Percentiles rank a stretch among this genome's conserved stretches.
Evolutionary conservation across 1,140 invertebrate species (phyloP).

Genomic region (Drosophila bocqueti): DNA sequence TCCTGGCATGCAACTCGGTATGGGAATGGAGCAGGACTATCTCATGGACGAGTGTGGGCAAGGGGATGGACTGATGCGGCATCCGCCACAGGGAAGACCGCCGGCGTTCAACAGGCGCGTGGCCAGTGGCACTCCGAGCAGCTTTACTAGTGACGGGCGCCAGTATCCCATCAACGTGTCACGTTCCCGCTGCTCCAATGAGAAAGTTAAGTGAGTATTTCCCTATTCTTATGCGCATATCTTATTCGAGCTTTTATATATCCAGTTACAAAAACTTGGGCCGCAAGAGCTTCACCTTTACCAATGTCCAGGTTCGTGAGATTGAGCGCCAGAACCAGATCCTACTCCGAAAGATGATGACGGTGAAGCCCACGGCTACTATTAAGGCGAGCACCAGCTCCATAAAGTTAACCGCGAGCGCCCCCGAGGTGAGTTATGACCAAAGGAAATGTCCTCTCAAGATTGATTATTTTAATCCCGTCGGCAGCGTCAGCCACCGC

Average conservation of each 20-base stretch:
- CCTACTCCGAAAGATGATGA: slow-evolving; percentile 77
- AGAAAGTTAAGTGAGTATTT: slow-evolving; percentile 66
- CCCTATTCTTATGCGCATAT: not conserved
- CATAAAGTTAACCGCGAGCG: slow-evolving; percentile 35
- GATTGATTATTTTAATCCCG: not conserved
- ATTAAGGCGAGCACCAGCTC: slow-evolving; percentile 55
- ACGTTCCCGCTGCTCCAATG: slow-evolving; percentile 58
- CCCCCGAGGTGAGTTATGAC: slow-evolving; percentile 20
- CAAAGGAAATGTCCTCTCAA: not conserved
- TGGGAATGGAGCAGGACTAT: slow-evolving; percentile 5
- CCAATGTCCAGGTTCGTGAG: slow-evolving; percentile 79
- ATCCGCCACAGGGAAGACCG: slow-evolving; percentile 29
- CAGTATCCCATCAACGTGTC: slow-evolving; percentile 52
- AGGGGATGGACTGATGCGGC: slow-evolving; percentile 66
- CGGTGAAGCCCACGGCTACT: slow-evolving; percentile 62
- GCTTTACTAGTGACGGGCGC: slow-evolving; percentile 60
- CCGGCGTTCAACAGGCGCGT: slow-evolving; percentile 37
- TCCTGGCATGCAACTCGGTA: not conserved
- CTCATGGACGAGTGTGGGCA: slow-evolving; percentile 66
- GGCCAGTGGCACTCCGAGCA: slow-evolving; percentile 65
- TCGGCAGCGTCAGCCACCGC: slow-evolving; percentile 27
- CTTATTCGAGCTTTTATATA: not conserved
- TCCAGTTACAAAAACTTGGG: slow-evolving; percentile 66
- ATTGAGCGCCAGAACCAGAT: slow-evolving; percentile 82
- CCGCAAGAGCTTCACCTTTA: slow-evolving; percentile 79